phyloP scores from a whole-genome alignment of 2,888 invertebrate species.

The Xylota segnis region DNA sequence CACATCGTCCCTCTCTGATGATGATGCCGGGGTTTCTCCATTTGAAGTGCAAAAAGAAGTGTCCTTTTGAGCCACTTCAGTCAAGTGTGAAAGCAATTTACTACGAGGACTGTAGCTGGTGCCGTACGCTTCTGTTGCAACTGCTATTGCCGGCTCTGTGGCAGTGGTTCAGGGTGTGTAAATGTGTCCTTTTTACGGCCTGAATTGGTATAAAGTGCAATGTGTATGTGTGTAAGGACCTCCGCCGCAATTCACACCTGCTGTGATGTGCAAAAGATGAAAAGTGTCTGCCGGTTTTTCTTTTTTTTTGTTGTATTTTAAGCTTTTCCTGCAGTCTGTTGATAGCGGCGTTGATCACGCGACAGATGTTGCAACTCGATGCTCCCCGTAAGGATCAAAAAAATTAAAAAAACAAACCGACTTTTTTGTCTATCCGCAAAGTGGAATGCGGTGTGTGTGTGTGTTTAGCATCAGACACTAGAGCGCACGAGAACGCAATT shows the following conservation, averaged over 20 bases:
- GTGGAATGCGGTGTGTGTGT: constrained; percentile 14
- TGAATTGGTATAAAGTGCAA: constrained; percentile 49
- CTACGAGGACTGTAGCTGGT: constrained; percentile 63
- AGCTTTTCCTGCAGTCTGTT: constrained; percentile 39
- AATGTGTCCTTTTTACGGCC: constrained; percentile 53
- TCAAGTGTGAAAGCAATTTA: constrained; percentile 77
- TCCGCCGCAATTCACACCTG: constrained; percentile 68
- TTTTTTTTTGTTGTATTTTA: constrained; percentile 5
- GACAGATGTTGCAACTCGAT: constrained; percentile 60
- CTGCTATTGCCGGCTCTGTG: constrained; percentile 59
- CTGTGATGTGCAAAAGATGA: constrained; percentile 66
- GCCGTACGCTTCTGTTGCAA: constrained; percentile 28
- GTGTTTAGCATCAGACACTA: constrained; percentile 45
- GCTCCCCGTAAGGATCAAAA: constrained; percentile 21
- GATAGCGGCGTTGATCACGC: constrained; percentile 52
- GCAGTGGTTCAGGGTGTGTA: constrained; percentile 38
- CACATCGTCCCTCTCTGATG: constrained; percentile 6
- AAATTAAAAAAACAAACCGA: neutral
- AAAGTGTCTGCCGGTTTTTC: constrained; percentile 42
- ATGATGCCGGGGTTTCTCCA: constrained; percentile 61
- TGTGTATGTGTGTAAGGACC: constrained; percentile 21
- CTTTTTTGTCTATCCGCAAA: constrained; percentile 24
- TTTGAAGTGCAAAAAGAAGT: constrained; percentile 74
- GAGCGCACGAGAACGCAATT: constrained; percentile 64
- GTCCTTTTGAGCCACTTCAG: constrained; percentile 75